These are phyloP conservation scores for Copidosoma aretas DNA, from an alignment of 2,888 invertebrate species.

Conservation along the genomic window DNA sequence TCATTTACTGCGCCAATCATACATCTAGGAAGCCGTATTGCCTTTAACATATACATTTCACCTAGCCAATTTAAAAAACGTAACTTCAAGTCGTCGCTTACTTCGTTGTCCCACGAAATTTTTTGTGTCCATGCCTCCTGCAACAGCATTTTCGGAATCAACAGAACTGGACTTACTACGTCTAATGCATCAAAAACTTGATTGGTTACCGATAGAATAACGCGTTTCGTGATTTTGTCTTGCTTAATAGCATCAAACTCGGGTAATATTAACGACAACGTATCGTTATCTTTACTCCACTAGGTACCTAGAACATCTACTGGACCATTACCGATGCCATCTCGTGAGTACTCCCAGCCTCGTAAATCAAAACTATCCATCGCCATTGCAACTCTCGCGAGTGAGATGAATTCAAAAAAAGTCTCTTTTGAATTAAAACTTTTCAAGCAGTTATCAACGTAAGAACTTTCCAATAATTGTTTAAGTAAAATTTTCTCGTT, in stretches of 20 bases:
- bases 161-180: background rate
- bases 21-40: constrained; percentile 2
- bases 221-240: background rate
- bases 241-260: background rate
- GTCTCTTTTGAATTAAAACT: no score
- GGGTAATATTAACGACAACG: background rate
- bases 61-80: constrained; percentile 6
- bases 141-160: constrained; percentile 13
- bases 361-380: no score
- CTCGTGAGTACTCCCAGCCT: no score
- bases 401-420: no score
- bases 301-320: background rate
- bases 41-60: background rate
- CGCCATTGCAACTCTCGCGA: no score
- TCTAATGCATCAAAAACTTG: constrained; percentile 17
- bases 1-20: constrained; percentile 2
- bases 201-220: background rate
- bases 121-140: constrained; percentile 8
- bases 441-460: no score
- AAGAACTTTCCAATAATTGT: no score
- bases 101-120: constrained; percentile 16
- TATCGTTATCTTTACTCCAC: background rate
- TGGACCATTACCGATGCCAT: no score
- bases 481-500: no score
- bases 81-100: background rate